Conservation (phyloP, 1,140 invertebrate species). For the Philaenus spumarius region DNA sequence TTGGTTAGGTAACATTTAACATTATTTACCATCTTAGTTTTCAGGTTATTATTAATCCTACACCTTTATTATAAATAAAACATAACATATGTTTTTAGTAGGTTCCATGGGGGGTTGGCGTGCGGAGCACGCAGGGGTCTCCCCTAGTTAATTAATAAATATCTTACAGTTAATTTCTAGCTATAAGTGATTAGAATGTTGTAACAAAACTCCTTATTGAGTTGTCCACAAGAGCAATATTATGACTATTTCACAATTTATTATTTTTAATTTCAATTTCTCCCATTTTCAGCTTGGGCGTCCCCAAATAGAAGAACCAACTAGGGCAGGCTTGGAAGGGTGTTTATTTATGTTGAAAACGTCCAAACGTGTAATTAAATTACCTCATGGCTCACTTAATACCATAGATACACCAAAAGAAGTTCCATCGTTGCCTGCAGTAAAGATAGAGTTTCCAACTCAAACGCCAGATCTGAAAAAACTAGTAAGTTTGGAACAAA, state of each 20-base stretch:
- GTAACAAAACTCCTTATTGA: not conserved
- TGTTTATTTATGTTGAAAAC: slow-evolving; percentile 44
- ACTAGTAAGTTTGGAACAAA: slow-evolving; percentile 32
- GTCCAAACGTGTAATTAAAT: slow-evolving; percentile 43
- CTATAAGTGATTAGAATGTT: not conserved
- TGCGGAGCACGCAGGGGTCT: no score
- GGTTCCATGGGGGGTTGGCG: no score
- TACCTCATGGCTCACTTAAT: slow-evolving; percentile 40
- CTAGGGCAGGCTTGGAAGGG: slow-evolving; percentile 35
- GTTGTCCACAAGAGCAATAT: no score
- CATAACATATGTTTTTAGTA: no score
- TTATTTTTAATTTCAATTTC: slow-evolving; percentile 3
- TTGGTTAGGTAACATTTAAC: no score
- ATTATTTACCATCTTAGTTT: no score
- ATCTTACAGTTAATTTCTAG: not conserved
- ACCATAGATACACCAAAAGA: slow-evolving; percentile 42
- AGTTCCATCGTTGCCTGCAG: slow-evolving; percentile 41
- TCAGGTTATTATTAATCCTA: no score
- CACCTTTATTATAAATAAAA: not conserved
- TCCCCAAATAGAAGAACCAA: slow-evolving; percentile 36
- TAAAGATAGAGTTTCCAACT: slow-evolving; percentile 18
- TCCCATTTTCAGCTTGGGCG: slow-evolving; percentile 37
- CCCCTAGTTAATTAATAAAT: not conserved
- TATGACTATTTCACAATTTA: not conserved
- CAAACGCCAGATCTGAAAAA: slow-evolving; percentile 36